A percentile compares a stretch with the other conserved stretches of the same genome.
Conservation (phyloP, 2,888 invertebrate species). For the Thecocarcelia acutangulata region DNA sequence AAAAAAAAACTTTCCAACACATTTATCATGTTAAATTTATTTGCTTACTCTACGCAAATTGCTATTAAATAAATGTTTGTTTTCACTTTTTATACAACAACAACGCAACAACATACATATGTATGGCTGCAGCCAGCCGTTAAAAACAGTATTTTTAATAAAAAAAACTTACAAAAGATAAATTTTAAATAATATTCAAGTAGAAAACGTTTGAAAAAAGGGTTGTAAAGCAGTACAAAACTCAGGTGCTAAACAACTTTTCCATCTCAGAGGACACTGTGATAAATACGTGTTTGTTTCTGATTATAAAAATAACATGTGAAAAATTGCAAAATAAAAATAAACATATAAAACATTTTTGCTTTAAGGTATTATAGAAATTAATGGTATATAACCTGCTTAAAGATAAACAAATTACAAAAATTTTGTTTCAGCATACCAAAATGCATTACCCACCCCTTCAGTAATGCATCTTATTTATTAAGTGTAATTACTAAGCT, state of each 20-base stretch:
- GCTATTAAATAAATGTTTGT: constrained; percentile 42
- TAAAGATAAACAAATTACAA: too few species aligned
- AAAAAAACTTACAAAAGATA: background rate
- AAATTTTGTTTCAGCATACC: too few species aligned
- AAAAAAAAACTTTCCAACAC: constrained; percentile 30
- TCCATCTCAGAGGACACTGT: background rate
- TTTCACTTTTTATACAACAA: constrained; percentile 8
- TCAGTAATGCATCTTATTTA: too few species aligned
- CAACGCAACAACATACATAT: constrained; percentile 35
- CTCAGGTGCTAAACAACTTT: constrained; percentile 11
- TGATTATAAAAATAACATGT: background rate
- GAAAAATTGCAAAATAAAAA: background rate
- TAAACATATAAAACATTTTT: background rate
- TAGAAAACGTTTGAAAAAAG: background rate
- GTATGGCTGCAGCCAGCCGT: constrained; percentile 10
- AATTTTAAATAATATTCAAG: constrained; percentile 9
- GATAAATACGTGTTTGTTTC: background rate
- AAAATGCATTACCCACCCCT: too few species aligned
- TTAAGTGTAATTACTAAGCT: too few species aligned
- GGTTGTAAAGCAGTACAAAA: background rate
- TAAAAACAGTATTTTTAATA: background rate
- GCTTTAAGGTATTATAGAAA: too few species aligned
- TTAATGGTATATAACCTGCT: too few species aligned
- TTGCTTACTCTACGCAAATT: constrained; percentile 55
- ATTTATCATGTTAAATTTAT: constrained; percentile 57